A percentile compares a stretch with the other conserved stretches of the same genome.
These are phyloP conservation scores for Sclerurus mexicanus DNA, from an alignment of 2,113 vertebrate species.

Conservation along the genomic window DNA sequence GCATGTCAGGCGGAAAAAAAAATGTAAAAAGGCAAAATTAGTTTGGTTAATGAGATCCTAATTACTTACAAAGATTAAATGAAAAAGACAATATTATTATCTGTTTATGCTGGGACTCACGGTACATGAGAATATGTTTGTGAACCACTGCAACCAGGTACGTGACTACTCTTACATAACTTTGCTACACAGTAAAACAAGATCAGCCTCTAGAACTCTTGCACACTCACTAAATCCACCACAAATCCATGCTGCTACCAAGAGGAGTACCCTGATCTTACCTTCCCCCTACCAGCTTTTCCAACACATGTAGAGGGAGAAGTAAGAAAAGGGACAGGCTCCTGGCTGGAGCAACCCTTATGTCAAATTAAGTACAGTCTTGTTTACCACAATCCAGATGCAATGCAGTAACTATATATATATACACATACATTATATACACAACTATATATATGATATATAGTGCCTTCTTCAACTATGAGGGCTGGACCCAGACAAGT, in stretches of 20 bases:
- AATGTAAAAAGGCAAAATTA: neutral
- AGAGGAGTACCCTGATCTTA: neutral
- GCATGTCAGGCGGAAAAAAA: neutral
- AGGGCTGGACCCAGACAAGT: neutral
- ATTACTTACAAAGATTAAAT: neutral
- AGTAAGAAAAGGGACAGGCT: neutral
- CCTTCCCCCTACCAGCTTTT: neutral
- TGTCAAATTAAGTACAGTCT: neutral
- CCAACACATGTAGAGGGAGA: neutral
- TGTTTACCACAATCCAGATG: neutral
- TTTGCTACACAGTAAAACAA: neutral
- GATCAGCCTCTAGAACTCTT: neutral
- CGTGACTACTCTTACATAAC: neutral
- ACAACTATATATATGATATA: neutral
- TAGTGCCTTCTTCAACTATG: neutral
- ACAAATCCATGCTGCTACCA: neutral
- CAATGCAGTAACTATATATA: neutral
- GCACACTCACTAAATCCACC: neutral
- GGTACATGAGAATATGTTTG: neutral
- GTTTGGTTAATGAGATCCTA: neutral
- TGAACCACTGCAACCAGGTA: neutral
- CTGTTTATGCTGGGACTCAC: accelerated
- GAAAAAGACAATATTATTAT: neutral
- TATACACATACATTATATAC: neutral
- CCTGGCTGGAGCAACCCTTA: neutral